A percentile compares a stretch with the other conserved stretches of the same genome.
Conservation (phyloP, 2,888 invertebrate genomes). For the Dasypolia templi region DNA sequence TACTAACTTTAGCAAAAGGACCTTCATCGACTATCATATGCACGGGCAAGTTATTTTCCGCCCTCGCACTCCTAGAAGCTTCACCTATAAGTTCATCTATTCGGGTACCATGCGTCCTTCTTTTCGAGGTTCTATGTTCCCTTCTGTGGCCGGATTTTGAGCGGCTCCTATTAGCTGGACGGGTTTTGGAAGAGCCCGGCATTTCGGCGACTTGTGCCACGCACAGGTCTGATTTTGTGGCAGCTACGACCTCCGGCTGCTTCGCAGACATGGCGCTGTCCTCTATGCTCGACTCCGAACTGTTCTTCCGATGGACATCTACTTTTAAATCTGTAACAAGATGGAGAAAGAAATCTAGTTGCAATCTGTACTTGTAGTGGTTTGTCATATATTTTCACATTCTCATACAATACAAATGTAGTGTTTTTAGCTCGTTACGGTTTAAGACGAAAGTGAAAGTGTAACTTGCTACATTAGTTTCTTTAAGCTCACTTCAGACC, state of each 20-base stretch:
- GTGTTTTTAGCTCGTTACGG: background rate
- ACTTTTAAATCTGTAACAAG: slow-evolving; percentile 94
- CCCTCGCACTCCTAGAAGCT: slow-evolving; percentile 76
- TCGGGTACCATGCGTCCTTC: slow-evolving; percentile 79
- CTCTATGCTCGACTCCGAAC: slow-evolving; percentile 96
- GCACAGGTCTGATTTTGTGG: slow-evolving; percentile 84
- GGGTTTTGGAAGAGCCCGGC: slow-evolving; percentile 80
- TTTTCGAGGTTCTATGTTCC: slow-evolving; percentile 79
- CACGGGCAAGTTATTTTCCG: slow-evolving; percentile 79
- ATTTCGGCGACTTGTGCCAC: slow-evolving; percentile 77
- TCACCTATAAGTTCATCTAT: slow-evolving; percentile 85
- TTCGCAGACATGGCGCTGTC: slow-evolving; percentile 89
- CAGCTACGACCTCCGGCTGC: slow-evolving; percentile 79
- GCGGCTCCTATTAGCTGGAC: slow-evolving; percentile 78
- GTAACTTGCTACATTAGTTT: background rate
- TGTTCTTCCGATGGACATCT: slow-evolving; percentile 97
- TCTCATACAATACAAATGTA: background rate
- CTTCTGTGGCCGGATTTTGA: slow-evolving; percentile 81
- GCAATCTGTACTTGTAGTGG: background rate
- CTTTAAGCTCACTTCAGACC: background rate
- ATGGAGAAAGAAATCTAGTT: slow-evolving; percentile 3
- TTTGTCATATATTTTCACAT: no score
- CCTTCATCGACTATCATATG: slow-evolving; percentile 87
- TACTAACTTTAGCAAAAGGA: slow-evolving; percentile 86
- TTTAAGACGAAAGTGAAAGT: background rate